Evolutionary conservation across 2,797 vertebrate genomes (phyloP), one percentile per base, ranked within the genome.

Genomic region (Tamandua tetradactyla): DNA sequence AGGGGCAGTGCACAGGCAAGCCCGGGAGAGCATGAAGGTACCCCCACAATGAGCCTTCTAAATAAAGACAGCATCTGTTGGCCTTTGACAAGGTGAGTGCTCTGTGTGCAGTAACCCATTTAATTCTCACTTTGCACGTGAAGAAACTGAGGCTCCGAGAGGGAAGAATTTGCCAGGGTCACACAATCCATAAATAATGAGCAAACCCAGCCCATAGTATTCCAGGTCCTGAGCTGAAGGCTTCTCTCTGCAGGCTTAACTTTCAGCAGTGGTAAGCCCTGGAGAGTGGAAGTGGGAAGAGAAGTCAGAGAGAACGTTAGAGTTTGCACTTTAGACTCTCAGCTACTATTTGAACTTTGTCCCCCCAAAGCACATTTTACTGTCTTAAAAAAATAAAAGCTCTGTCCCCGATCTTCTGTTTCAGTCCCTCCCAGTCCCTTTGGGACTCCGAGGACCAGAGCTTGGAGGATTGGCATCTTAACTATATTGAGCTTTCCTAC

Each of bases 401-500:
- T 74, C 20, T 61, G 37, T 84, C 59, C 35, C 71, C 57, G 47
- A 83, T 11, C 68, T 74, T 90, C 87, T 35, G 30, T 35, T 59
- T n/a, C 30, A 71, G 49, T 23, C 57, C 40, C 47, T 49, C 30
- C 9, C 57, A 74, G 40, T 9, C 23, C 44, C 44, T 49, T 44
- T 25, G 25, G 66, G 55, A 20, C 55, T 55, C 55, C 22, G 55
- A 55, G 20, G 49, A 42, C 49, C 7, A 42, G 66, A 49, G 12
- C 6, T 40, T 32, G 35, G 32, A 49, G 55, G 55, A 74, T 47
- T 30, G 47, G 27, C 8, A 7, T 20, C 32, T n/a, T n/a, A 32
- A 62, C 27, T 32, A 4, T 30, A 55, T 0, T 20, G 62, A 69
- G 30, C 30, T 20, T 22, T 35, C 20, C 35, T 4, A 40, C 27